phyloP scores from a whole-genome alignment of 2,113 vertebrate genomes.

The Anser brachyrhynchus region DNA sequence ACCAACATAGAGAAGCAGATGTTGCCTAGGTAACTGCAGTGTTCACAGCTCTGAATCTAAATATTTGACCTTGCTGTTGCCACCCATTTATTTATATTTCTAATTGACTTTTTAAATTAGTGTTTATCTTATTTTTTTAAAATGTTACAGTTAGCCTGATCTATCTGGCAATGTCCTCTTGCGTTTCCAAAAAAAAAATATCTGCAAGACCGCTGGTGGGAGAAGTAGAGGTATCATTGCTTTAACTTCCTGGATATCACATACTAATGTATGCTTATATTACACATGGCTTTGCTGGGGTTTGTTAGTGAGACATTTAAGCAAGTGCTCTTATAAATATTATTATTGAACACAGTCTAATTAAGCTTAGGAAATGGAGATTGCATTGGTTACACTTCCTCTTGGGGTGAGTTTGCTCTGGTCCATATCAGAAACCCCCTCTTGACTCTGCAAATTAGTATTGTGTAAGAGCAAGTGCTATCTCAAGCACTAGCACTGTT shows the following conservation, averaged over 20 bases:
- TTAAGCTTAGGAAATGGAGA: neutral
- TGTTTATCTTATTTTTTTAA: neutral
- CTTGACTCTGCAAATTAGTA: neutral
- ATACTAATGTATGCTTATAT: neutral
- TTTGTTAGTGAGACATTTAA: neutral
- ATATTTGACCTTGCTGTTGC: neutral
- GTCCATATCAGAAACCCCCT: neutral
- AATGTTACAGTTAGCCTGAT: neutral
- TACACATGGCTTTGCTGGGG: neutral
- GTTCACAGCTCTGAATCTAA: neutral
- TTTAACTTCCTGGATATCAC: neutral
- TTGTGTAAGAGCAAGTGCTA: neutral
- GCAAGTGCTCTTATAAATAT: neutral
- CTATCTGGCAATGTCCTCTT: neutral
- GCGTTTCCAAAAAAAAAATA: neutral
- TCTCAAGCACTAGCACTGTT: neutral
- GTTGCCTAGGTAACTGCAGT: conserved; percentile 24
- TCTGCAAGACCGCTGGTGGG: neutral
- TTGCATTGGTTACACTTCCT: neutral
- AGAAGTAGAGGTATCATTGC: neutral
- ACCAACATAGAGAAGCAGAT: neutral
- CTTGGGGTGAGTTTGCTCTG: neutral
- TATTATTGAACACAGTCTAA: neutral
- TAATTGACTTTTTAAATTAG: neutral
- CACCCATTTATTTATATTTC: neutral